Conservation (phyloP, 2,113 vertebrate genomes). For the Ailurus styani region DNA sequence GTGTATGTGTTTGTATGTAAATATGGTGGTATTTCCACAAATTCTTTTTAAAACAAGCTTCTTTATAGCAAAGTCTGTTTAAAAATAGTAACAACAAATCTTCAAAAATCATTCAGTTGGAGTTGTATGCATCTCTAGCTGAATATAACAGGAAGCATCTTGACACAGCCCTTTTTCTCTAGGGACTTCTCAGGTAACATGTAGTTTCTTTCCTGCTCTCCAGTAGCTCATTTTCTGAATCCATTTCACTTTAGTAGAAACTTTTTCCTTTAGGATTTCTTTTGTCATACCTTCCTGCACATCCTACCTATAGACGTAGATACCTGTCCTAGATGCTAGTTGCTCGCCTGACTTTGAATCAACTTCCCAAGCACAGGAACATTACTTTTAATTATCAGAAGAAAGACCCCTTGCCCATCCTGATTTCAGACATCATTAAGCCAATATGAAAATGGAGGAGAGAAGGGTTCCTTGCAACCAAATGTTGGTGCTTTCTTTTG, state of each 20-base stretch:
- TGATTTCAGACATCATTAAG: background rate
- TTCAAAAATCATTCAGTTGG: conserved; percentile 22
- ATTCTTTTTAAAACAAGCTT: background rate
- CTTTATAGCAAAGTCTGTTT: background rate
- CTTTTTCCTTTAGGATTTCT: background rate
- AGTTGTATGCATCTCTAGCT: background rate
- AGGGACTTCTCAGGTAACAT: background rate
- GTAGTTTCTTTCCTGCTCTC: background rate
- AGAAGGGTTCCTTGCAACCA: background rate
- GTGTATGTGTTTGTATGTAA: background rate
- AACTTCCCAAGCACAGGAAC: background rate
- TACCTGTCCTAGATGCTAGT: background rate
- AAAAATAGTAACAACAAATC: background rate
- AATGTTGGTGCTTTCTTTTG: background rate
- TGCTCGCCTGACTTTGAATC: background rate
- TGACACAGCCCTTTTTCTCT: background rate
- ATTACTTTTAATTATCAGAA: conserved; percentile 26
- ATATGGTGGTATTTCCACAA: background rate
- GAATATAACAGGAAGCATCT: background rate
- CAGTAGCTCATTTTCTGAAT: background rate
- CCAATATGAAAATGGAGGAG: background rate
- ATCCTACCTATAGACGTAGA: background rate
- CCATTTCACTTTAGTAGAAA: background rate
- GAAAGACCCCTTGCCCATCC: background rate
- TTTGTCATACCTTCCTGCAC: background rate